phyloP scores from a whole-genome alignment of 2,888 invertebrate genomes.

The Monoplex corrugatus region DNA sequence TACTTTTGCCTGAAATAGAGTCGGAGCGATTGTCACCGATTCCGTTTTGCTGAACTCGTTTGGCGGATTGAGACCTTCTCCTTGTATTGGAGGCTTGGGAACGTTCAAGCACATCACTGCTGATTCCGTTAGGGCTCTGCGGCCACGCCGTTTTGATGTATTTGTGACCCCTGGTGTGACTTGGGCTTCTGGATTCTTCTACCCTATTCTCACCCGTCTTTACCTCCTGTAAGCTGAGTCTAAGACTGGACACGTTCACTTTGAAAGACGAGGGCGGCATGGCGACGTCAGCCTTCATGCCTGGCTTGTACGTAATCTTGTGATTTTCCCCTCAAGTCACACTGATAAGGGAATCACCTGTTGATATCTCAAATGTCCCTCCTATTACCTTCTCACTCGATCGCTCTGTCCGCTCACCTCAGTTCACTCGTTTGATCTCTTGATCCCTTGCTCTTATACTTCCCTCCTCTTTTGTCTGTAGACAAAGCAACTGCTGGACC shows the following conservation, averaged over 20 bases:
- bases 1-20: not conserved
- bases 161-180: not conserved
- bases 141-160: not conserved
- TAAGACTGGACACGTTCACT: not conserved
- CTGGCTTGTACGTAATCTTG: not conserved
- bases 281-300: not conserved
- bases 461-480: not conserved
- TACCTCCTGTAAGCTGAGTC: constrained; percentile 56
- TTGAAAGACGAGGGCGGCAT: constrained; percentile 17
- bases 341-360: not conserved
- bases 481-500: too few species aligned
- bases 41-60: not conserved
- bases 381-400: not conserved
- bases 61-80: constrained; percentile 3
- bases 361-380: not conserved
- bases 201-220: constrained; percentile 39
- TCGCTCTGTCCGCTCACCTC: not conserved
- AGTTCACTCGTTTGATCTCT: not conserved
- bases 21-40: not conserved
- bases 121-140: not conserved
- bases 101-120: not conserved
- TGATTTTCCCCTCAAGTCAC: not conserved
- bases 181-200: not conserved
- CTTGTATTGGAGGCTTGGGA: not conserved
- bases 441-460: not conserved